These are phyloP conservation scores for Plebejus anna DNA, from an alignment of 2,888 invertebrate species.

Conservation along the genomic window DNA sequence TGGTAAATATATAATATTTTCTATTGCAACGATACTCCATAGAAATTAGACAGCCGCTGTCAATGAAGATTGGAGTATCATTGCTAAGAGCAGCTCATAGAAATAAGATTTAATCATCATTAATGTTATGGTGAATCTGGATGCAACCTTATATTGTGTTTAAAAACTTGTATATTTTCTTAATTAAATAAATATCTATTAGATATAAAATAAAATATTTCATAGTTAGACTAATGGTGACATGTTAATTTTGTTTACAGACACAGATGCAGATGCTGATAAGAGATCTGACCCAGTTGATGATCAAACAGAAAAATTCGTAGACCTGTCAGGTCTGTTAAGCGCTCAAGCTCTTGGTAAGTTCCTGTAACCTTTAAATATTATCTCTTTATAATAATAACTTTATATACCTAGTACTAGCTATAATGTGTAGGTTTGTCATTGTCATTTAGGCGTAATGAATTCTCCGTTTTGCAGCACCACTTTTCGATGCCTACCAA, in stretches of 20 bases:
- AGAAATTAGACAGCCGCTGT: no score
- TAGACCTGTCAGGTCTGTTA: conserved; percentile 73
- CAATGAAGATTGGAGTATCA: no score
- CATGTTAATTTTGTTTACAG: conserved; percentile 10
- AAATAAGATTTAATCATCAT: no score
- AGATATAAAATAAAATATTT: no score
- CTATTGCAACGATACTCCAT: no score
- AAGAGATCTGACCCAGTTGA: conserved; percentile 42
- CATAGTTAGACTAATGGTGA: no score
- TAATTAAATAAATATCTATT: conserved; percentile 32
- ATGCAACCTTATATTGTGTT: no score
- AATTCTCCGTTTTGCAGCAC: conserved; percentile 61
- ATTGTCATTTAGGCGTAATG: not conserved
- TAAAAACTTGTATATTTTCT: not conserved
- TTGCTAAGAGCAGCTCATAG: no score
- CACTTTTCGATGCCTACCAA: conserved; percentile 88
- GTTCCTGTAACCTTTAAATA: not conserved
- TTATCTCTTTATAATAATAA: no score
- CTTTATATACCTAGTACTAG: no score
- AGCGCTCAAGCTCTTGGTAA: conserved; percentile 83
- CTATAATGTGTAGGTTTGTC: not conserved
- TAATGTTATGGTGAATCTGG: no score
- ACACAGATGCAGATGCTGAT: conserved; percentile 49
- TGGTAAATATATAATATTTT: conserved; percentile 40
- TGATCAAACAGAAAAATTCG: conserved; percentile 56